These are phyloP conservation scores for Amorpha juglandis DNA, from an alignment of 2,888 invertebrate species.

Conservation along the genomic window DNA sequence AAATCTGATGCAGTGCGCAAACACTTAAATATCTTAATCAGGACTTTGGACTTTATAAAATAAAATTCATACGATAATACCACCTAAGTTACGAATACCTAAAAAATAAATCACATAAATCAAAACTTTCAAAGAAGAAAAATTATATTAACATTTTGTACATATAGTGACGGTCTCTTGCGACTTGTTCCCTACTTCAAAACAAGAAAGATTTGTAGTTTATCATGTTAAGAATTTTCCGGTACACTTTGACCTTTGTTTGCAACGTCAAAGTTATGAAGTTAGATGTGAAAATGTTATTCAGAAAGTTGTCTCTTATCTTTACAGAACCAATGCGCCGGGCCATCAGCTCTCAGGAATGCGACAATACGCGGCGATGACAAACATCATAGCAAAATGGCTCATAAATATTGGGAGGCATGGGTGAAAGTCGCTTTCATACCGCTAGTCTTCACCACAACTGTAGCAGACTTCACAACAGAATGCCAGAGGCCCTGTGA, in stretches of 20 bases:
- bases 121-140: slow-evolving; percentile 5
- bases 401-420: slow-evolving; percentile 78
- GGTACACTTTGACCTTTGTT: slow-evolving; percentile 25
- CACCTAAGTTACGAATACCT: slow-evolving; percentile 1
- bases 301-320: slow-evolving; percentile 17
- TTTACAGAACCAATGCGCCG: slow-evolving; percentile 74
- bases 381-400: slow-evolving; percentile 77
- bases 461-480: slow-evolving; percentile 83
- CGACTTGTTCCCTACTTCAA: slow-evolving; percentile 26
- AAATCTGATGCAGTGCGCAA: no score
- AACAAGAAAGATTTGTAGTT: slow-evolving; percentile 36
- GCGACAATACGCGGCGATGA: slow-evolving; percentile 77
- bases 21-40: no score
- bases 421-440: slow-evolving; percentile 74
- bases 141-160: slow-evolving; percentile 14
- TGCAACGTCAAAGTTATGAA: slow-evolving; percentile 14
- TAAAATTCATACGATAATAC: neutral
- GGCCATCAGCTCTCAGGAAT: slow-evolving; percentile 66
- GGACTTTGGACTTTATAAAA: no score
- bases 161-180: slow-evolving; percentile 14
- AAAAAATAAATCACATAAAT: slow-evolving; percentile 17
- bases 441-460: slow-evolving; percentile 64
- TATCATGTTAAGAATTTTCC: slow-evolving; percentile 43
- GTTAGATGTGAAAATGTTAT: slow-evolving; percentile 18
- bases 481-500: slow-evolving; percentile 89